Conservation (phyloP, 2,888 invertebrate species). For the Limulus polyphemus region DNA sequence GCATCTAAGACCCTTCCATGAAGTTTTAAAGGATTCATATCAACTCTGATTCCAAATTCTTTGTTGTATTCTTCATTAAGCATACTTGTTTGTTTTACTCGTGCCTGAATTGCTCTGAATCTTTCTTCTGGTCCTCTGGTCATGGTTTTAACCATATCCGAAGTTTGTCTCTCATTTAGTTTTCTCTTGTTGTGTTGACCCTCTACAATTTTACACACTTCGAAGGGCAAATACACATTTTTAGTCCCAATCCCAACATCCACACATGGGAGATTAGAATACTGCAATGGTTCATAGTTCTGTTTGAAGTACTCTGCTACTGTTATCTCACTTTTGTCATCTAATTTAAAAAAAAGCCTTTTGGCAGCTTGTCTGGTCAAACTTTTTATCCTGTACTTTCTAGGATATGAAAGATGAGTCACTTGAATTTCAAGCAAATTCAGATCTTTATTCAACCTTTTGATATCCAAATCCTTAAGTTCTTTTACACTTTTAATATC, state of each 20-base stretch:
- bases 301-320: constrained; percentile 16
- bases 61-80: constrained; percentile 4
- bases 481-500: background rate
- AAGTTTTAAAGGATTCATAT: constrained; percentile 13
- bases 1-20: constrained; percentile 19
- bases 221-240: constrained; percentile 18
- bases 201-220: constrained; percentile 20
- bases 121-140: constrained; percentile 16
- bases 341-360: background rate
- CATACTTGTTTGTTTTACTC: constrained; percentile 5
- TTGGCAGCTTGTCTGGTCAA: constrained; percentile 11
- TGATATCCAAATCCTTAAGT: constrained; percentile 8
- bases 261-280: constrained; percentile 21
- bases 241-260: constrained; percentile 17
- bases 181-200: constrained; percentile 21
- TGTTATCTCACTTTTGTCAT: background rate
- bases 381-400: constrained; percentile 14
- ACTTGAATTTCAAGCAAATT: constrained; percentile 33
- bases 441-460: constrained; percentile 39
- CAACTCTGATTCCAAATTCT: constrained; percentile 21
- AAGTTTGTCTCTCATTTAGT: constrained; percentile 16
- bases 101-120: constrained; percentile 11
- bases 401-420: constrained; percentile 12
- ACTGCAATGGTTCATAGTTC: constrained; percentile 10
- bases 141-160: constrained; percentile 21